Base-by-base conservation (phyloP, 2,888 invertebrate genomes). In the Xestoiulus laeticollis region DNA sequence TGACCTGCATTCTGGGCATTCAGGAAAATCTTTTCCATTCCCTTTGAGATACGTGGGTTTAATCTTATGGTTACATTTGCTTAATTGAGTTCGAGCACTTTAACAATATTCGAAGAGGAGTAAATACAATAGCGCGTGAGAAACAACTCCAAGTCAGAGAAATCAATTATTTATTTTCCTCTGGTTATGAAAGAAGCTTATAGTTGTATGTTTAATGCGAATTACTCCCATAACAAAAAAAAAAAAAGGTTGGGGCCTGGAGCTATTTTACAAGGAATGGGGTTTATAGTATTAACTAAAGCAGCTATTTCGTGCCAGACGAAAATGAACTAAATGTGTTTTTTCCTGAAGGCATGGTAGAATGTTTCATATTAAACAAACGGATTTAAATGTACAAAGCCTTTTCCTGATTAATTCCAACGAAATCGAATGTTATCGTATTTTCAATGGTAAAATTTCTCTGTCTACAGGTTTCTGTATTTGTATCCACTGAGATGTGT, bases 111-210 rank as follows among this genome's bases (percentile, higher is more conserved):
- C 53, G 53, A 53, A 53, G n/a, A 53, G 19, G 53, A 53, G 53
- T 53, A 53, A 53, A 19, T n/a, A 53, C 53, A 53, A 53, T n/a
- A 53, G n/a, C n/a, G 53, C 53, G 19, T 53, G 48, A 2, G 43
- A 43, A 43, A 43, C 43, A 53, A 53, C 53, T n/a, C n/a, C 53
- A n/a, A 53, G 53, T 53, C n/a, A n/a, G 53, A 6, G 53, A 53
- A n/a, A 53, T n/a, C n/a, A 53, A 53, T 53, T 53, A 53, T 53
- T 53, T n/a, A 53, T 53, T 53, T 53, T 53, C 53, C n/a, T n/a
- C 19, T 12, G n/a, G 19, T 53, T 53, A 53, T 53, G 53, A 53
- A 53, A 53, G 53, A 19, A 53, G 53, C 53, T n/a, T 53, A n/a
- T 53, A 53, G 53, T 53, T 53, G n/a, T n/a, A 53, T 53, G 53